Base-by-base conservation (phyloP, 2,797 vertebrate species). In the Acestrorhynchus altus region DNA sequence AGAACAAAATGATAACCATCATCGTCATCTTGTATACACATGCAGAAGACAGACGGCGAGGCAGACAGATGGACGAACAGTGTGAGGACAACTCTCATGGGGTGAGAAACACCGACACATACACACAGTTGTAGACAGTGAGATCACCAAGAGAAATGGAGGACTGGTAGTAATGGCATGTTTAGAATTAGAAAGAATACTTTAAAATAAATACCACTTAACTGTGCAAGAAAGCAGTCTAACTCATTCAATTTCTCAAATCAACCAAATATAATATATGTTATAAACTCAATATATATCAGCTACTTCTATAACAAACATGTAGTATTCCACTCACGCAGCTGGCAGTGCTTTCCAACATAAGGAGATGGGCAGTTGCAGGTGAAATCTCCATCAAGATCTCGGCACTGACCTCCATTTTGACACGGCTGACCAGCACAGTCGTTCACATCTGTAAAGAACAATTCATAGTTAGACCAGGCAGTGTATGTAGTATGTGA, bases 281-380 rank as follows among this genome's bases (percentile, higher is more conserved):
- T 7, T 35, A 52, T 3, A 18, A 12, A 63, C 15, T 9, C 16
- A 69, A 44, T 15, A 11, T 15, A 11, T 11, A 8, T 42, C 4
- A 51, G 12, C 35, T 13, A 73, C 7, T 16, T 20, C 22, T 10
- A n/a, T 52, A 44, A 13, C 20, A 72, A 67, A 61, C 35, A 3
- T 35, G 22, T 4, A 4, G 12, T 59, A 44, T 16, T 57, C 22
- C 40, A 94, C 95, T 94, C 84, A 95, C 94, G 95, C 66, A 91
- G 60, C 0, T 94, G 90, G 81, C 94, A 94, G 22, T 90, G 90
- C 83, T 93, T 96, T 66, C 96, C 96, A 60, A 96, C 85, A 52
- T 94, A 97, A 0, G 94, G 96, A 1, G 96, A 95, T 0, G 92
- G 90, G 61, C 96, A 98, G 74, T 87, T 92, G 90, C 94, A 96